Evolutionary conservation across 2,888 invertebrate genomes (phyloP).

Genomic region (Volucella zonaria): DNA sequence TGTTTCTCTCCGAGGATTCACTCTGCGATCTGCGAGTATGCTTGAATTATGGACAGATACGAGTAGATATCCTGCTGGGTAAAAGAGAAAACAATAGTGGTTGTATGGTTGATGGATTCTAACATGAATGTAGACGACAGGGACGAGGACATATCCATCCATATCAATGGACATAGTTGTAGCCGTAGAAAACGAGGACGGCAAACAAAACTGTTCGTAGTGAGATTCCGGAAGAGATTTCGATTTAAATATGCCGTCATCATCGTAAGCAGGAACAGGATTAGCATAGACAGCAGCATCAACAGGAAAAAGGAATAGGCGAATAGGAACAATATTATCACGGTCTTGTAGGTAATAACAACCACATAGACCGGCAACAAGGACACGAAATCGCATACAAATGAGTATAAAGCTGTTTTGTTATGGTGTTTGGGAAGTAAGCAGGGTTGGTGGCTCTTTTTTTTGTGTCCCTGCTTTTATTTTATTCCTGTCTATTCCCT

Average conservation of each 20-base stretch:
- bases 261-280: constrained; percentile 27
- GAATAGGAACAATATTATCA: constrained; percentile 29
- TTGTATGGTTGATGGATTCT: constrained; percentile 29
- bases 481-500: constrained; percentile 32
- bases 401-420: constrained; percentile 73
- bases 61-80: constrained; percentile 28
- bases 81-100: constrained; percentile 52
- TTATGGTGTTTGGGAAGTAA: constrained; percentile 63
- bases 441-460: constrained; percentile 35
- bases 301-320: constrained; percentile 24
- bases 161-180: too few relatives aligned
- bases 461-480: constrained; percentile 28
- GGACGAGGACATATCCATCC: background rate
- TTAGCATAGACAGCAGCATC: constrained; percentile 52
- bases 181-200: background rate
- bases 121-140: constrained; percentile 21
- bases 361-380: constrained; percentile 66
- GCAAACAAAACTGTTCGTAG: constrained; percentile 22
- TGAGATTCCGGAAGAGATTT: constrained; percentile 67
- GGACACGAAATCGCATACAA: constrained; percentile 70
- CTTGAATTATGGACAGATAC: background rate
- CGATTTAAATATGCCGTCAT: constrained; percentile 57
- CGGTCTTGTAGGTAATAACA: constrained; percentile 19
- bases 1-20: constrained; percentile 8
- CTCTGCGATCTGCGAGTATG: background rate